Evolutionary conservation across 2,888 invertebrate species (phyloP), one percentile per base, ranked within the genome.

Genomic region (Eilema depressum): DNA sequence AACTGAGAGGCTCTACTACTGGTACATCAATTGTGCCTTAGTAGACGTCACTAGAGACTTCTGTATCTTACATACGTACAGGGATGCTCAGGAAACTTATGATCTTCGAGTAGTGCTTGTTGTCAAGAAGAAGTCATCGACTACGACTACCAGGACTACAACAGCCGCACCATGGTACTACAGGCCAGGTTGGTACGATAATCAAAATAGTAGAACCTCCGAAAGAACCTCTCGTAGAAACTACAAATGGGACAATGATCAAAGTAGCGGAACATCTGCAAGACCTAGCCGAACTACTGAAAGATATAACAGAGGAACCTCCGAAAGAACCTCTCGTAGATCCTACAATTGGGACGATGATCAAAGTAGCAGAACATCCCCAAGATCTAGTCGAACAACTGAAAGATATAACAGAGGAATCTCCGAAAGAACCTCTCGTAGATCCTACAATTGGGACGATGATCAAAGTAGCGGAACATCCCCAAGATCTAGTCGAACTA

Each of bases 1-100:
- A 2, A 33, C 33, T 14, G 12, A 23, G 5, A 23, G 5, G 23
- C 33, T 62, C 12, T 33, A 33, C 53, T 53, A 53, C 33, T 62
- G 62, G 62, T 62, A 62, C 23, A n/a, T 62, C 12, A 33, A 62
- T 12, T 62, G 62, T 23, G 12, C 11, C n/a, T 14, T 62, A 33
- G 33, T 33, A 14, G 62, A n/a, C 5, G 33, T 23, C 14, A 62
- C 62, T 7, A 33, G 33, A 14, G 33, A 62, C n/a, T 33, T 62
- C 23, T 62, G 23, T 23, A 33, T 62, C 0, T n/a, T 62, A 23
- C 62, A 62, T 23, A 62, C 62, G 8, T 33, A 62, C 23, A 12
- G 23, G 5, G 30, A n/a, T 62, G n/a, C 5, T n/a, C 14, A 33
- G 12, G 0, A 33, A 23, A 23, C 33, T 33, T 62, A 62, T 33